Evolutionary conservation across 2,797 vertebrate species (phyloP), one percentile per base, ranked within the genome.

Genomic region (Microctenopoma steveboyesi): DNA sequence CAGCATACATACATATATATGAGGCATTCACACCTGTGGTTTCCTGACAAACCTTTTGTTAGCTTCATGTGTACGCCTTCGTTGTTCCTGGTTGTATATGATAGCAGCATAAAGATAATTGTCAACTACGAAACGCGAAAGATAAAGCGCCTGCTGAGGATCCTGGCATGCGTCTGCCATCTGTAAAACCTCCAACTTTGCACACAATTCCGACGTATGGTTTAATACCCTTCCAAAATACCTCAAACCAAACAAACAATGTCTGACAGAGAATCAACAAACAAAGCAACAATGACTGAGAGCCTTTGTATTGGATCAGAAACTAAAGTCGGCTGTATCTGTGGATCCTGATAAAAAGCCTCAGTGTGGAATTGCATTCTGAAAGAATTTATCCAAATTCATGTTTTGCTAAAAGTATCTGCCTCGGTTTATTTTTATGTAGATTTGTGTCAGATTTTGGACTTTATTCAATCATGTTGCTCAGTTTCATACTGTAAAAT

Each of bases 281-380:
- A 93, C 87, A 92, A 86, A 84, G 85, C 82, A 47, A 72, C 78
- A 16, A 54, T 40, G 27, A 83, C 72, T 74, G 71, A 74, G 65
- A 82, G 88, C 69, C 76, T 92, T 89, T 90, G 86, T 82, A 45
- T 57, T 33, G 83, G 80, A 91, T 91, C 84, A 83, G 85, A 82
- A 86, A 79, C 66, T 50, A 72, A 87, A 89, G 84, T 87, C 80
- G 27, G 47, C 75, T 72, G 62, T 87, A 91, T 92, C 84, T 92
- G 92, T 79, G 80, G 71, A 85, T 92, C 79, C 90, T 84, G 92
- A 93, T 94, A 94, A 91, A 78, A 83, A n/a, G 69, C 37, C 79
- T 80, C 83, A 86, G 88, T 92, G 88, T 90, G 57, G 76, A 81
- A 72, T 57, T 63, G 69, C 69, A 77, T 86, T 84, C 68, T 54